Evolutionary conservation across 2,888 invertebrate genomes (phyloP), one percentile per base, ranked within the genome.

Genomic region (Hetaerina titia): DNA sequence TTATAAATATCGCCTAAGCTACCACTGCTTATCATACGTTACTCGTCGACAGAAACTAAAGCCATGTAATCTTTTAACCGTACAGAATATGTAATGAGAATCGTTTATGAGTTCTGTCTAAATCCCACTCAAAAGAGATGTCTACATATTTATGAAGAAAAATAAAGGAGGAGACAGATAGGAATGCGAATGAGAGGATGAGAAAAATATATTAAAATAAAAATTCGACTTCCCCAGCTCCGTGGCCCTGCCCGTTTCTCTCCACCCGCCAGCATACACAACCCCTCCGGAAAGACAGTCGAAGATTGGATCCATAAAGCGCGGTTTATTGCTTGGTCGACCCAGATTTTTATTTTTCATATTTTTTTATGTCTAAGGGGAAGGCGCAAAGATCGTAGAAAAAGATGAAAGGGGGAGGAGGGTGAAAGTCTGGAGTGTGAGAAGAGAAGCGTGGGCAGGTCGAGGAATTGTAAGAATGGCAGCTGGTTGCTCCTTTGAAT

Each of bases 231-330:
- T 81, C 15, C 13, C 25, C 25, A 31, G 81, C 25, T 11, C 15
- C 31, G 81, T 31, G 81, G 31, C 81, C 81, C 22, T 57, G 7
- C 11, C 58, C 22, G 6, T 17, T 22, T 19, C 88, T 7, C 31
- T 45, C 57, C 22, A 9, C 22, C 25, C 56, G 22, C 19, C 58
- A 45, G 89, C 56, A n/a, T 89, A 89, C 19, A 19, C 89, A 56
- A 58, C 89, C 56, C 56, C 58, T 58, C n/a, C 56, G 56, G 57
- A 89, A 89, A 89, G 56, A 89, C 89, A 89, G 89, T 58, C 89
- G 57, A 89, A 89, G 89, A 89, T 89, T 89, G 89, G 89, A 89
- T 89, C 89, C 89, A 89, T 89, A 89, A 89, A 89, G 89, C 57
- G 89, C 89, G 89, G 89, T 89, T 89, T 89, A 89, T 89, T 89